phyloP scores from a whole-genome alignment of 2,797 vertebrate genomes.

The Buceros bicornis region DNA sequence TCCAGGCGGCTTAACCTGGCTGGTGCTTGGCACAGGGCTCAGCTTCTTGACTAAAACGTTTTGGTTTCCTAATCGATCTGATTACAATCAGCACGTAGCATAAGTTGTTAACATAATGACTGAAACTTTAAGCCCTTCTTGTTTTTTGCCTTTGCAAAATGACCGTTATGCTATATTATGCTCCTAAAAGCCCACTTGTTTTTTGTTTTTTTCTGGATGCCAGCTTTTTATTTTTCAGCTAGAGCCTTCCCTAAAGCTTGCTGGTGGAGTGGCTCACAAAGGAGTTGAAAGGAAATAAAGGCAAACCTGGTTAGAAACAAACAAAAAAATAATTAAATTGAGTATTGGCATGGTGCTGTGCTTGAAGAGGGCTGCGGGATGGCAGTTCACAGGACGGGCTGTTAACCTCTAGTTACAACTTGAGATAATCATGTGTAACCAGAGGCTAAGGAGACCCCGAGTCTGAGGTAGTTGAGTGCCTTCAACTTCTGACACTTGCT shows the following conservation, averaged over 20 bases:
- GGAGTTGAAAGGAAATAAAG: background rate
- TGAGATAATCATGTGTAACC: background rate
- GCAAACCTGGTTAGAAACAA: background rate
- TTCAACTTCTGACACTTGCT: background rate
- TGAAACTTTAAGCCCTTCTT: background rate
- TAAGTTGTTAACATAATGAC: background rate
- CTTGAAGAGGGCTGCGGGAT: background rate
- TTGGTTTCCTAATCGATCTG: background rate
- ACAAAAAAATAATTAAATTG: background rate
- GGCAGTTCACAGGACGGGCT: background rate
- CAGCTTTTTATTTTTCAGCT: background rate
- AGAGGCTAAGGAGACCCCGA: background rate
- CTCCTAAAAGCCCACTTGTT: background rate
- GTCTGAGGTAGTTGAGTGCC: background rate
- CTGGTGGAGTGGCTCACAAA: background rate
- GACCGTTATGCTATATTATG: background rate
- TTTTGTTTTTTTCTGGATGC: too few species aligned
- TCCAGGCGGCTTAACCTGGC: accelerated
- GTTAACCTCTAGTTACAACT: background rate
- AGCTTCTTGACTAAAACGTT: background rate
- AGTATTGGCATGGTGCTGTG: background rate
- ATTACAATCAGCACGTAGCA: background rate
- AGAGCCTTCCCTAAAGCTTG: background rate
- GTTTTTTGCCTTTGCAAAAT: background rate
- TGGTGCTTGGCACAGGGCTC: background rate